phyloP scores from a whole-genome alignment of 2,797 vertebrate genomes.

The Delichon dasypus region DNA sequence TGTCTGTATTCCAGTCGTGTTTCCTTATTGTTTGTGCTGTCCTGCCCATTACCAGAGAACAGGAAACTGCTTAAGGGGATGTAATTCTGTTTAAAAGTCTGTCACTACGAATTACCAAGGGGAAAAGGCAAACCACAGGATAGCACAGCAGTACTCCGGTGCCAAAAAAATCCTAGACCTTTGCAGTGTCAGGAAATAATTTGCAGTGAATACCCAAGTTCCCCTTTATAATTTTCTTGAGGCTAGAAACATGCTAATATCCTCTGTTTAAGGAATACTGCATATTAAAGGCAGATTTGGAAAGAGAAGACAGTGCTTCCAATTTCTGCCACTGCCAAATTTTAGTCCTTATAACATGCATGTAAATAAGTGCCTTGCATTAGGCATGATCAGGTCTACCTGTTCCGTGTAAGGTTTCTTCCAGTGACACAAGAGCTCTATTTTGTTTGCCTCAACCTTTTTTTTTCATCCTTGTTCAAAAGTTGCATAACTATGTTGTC shows the following conservation, averaged over 20 bases:
- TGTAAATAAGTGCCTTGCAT: not conserved
- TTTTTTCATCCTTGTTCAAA: not conserved
- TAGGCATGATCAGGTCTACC: not conserved
- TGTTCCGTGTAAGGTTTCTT: not conserved
- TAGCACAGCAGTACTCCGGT: not conserved
- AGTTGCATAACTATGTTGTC: not conserved
- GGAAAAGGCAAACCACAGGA: slow-evolving; percentile 24
- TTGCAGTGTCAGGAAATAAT: slow-evolving; percentile 20
- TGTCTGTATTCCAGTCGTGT: slow-evolving; percentile 50
- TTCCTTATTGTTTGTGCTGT: not conserved
- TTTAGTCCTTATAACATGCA: not conserved
- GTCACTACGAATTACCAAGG: slow-evolving; percentile 33
- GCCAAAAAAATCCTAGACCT: slow-evolving; percentile 25
- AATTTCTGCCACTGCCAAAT: not conserved
- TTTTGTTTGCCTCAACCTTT: not conserved
- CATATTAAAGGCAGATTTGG: not conserved
- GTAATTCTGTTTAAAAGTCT: slow-evolving; percentile 65
- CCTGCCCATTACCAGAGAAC: not conserved
- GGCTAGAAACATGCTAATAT: slow-evolving; percentile 29
- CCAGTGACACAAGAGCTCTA: not conserved
- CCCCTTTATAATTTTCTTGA: slow-evolving; percentile 4
- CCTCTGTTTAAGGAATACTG: not conserved
- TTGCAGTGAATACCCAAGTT: slow-evolving; percentile 24
- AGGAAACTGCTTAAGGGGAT: slow-evolving; percentile 14
- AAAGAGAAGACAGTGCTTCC: not conserved